phyloP scores from a whole-genome alignment of 1,140 invertebrate species.

The Goniozus legneri region DNA sequence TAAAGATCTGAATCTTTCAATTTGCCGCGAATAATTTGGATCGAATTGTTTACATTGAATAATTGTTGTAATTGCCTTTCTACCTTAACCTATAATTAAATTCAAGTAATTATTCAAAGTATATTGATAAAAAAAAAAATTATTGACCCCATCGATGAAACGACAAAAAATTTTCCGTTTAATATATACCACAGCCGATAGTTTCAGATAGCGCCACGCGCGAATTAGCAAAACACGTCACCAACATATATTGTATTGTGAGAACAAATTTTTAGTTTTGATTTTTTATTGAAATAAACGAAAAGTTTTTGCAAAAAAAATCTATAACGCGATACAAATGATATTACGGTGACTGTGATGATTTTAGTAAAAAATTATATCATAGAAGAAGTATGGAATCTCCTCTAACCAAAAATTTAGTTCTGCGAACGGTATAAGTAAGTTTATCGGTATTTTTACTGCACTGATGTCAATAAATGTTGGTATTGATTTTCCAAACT shows the following conservation, averaged over 20 bases:
- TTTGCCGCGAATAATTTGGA: no score
- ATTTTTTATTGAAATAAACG: no score
- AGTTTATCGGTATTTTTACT: slow-evolving; percentile 1
- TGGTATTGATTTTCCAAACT: background rate
- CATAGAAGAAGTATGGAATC: slow-evolving; percentile 13
- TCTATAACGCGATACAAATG: background rate
- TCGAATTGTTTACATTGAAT: no score
- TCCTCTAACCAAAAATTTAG: slow-evolving; percentile 24
- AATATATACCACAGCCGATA: no score
- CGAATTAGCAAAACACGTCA: slow-evolving; percentile 20
- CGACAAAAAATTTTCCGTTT: no score
- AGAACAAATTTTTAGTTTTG: no score
- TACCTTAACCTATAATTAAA: no score
- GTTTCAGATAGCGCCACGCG: slow-evolving; percentile 14
- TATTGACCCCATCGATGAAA: no score
- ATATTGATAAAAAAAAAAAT: background rate
- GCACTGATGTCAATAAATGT: background rate
- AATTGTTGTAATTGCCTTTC: no score
- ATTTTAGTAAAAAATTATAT: slow-evolving; percentile 13
- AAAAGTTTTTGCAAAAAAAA: slow-evolving; percentile 9
- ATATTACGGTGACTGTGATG: background rate
- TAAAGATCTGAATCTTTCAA: no score
- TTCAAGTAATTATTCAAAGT: background rate
- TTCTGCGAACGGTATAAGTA: slow-evolving; percentile 15
- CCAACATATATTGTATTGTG: no score